Evolutionary conservation across 2,888 invertebrate genomes (phyloP).

Genomic region (Drosophila nigricruria): DNA sequence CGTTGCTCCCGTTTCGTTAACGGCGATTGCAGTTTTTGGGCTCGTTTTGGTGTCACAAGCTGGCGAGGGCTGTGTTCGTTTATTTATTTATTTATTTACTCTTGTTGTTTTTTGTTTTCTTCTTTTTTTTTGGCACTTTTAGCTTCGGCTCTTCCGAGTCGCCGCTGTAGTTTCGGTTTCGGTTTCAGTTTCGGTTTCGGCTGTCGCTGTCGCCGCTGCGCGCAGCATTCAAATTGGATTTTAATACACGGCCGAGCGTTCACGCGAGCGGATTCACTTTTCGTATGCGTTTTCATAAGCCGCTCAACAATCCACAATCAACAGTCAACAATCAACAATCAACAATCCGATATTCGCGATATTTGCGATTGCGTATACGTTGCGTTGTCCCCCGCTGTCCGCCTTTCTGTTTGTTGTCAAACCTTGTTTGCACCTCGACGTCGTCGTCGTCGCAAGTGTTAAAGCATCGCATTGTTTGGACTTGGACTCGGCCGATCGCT

Average conservation of each 20-base stretch:
- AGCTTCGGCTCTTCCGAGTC: slow-evolving; percentile 70
- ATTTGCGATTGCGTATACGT: slow-evolving; percentile 63
- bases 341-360: slow-evolving; percentile 19
- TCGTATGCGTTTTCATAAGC: slow-evolving; percentile 42
- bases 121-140: slow-evolving; percentile 62
- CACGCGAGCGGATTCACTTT: slow-evolving; percentile 64
- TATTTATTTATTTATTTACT: slow-evolving; percentile 37
- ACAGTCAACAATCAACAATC: slow-evolving; percentile 8
- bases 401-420: slow-evolving; percentile 18
- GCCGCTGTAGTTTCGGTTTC: slow-evolving; percentile 28
- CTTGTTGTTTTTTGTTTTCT: slow-evolving; percentile 1
- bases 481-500: slow-evolving; percentile 25
- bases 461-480: slow-evolving; percentile 25
- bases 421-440: slow-evolving; percentile 30
- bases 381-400: slow-evolving; percentile 16
- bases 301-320: slow-evolving; percentile 21
- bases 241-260: slow-evolving; percentile 77
- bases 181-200: slow-evolving; percentile 25
- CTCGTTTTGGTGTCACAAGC: slow-evolving; percentile 71
- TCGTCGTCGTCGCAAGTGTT: slow-evolving; percentile 25
- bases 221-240: slow-evolving; percentile 68
- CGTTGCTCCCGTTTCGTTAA: slow-evolving; percentile 66
- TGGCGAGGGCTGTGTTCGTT: slow-evolving; percentile 33
- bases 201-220: slow-evolving; percentile 30
- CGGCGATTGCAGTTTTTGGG: slow-evolving; percentile 72